A percentile compares a stretch with the other conserved stretches of the same genome.
These are phyloP conservation scores for Coremacera marginata DNA, from an alignment of 2,888 invertebrate genomes.

Conservation along the genomic window DNA sequence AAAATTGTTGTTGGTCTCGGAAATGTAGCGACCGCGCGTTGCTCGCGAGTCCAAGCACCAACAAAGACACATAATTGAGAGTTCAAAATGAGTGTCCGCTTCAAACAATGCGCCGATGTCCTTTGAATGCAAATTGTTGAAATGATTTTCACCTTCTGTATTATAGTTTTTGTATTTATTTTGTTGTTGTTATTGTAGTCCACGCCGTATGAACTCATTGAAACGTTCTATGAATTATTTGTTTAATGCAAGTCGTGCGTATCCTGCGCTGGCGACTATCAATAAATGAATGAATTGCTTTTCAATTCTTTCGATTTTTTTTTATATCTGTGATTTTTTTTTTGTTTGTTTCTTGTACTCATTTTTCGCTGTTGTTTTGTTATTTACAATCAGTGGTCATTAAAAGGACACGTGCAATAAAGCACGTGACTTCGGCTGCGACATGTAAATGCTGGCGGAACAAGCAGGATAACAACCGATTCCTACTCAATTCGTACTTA, in stretches of 20 bases:
- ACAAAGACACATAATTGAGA: neutral
- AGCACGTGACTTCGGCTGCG: conserved; percentile 62
- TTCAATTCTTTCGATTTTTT: conserved; percentile 26
- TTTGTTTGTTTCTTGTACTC: conserved; percentile 1
- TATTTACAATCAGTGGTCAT: conserved; percentile 57
- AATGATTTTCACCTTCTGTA: neutral
- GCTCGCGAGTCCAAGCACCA: neutral
- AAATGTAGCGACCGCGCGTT: neutral
- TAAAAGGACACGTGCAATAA: conserved; percentile 67
- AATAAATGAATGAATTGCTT: conserved; percentile 31
- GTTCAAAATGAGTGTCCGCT: conserved; percentile 15
- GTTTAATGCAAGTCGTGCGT: conserved; percentile 37
- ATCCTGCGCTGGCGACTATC: conserved; percentile 16
- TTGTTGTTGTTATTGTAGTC: neutral
- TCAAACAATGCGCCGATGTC: neutral
- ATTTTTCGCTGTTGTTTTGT: neutral
- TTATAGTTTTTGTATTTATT: neutral
- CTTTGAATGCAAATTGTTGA: conserved; percentile 20
- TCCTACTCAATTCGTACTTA: conserved; percentile 12
- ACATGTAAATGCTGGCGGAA: conserved; percentile 33
- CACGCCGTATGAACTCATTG: conserved; percentile 5
- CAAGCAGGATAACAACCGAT: neutral
- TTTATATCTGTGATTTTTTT: neutral
- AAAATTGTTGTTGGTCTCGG: neutral
- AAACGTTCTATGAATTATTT: conserved; percentile 22